Conservation (phyloP, 1,140 invertebrate genomes). For the Eriocheir sinensis region DNA sequence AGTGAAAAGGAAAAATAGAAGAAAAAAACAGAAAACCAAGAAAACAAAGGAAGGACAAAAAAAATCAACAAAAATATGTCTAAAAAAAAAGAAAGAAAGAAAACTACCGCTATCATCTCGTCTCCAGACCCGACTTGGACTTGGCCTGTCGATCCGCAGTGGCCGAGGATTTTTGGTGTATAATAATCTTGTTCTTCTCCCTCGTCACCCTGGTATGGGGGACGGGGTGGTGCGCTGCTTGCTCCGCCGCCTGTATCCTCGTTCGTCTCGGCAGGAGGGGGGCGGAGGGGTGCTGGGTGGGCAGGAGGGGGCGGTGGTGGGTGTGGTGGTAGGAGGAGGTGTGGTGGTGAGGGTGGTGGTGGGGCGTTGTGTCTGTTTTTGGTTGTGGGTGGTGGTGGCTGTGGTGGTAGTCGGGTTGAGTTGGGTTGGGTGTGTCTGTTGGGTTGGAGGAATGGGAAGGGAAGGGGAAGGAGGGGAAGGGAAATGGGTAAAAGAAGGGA, state of each 20-base stretch:
- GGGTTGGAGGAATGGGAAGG: too few relatives aligned
- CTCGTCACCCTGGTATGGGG: conserved; percentile 71
- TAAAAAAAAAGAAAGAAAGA: not conserved
- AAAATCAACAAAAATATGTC: not conserved
- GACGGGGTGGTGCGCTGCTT: conserved; percentile 54
- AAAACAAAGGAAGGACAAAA: not conserved
- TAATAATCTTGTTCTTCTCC: conserved; percentile 74
- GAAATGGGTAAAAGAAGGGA: not conserved
- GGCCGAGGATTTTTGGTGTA: conserved; percentile 77
- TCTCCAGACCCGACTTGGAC: conserved; percentile 4
- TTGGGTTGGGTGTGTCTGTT: too few relatives aligned
- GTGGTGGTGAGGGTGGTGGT: not conserved
- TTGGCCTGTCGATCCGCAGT: conserved; percentile 59
- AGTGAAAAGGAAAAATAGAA: not conserved
- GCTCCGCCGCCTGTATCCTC: conserved; percentile 52
- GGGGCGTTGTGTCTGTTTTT: not conserved
- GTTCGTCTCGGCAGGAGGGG: conserved; percentile 80
- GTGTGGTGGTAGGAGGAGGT: conserved; percentile 75
- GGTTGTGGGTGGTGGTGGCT: not conserved
- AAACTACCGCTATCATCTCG: not conserved
- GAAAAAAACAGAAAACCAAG: not conserved
- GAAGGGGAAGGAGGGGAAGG: not conserved
- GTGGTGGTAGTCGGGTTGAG: too few relatives aligned
- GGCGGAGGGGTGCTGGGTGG: conserved; percentile 69
- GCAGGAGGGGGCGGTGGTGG: conserved; percentile 79